Evolutionary conservation across 2,888 invertebrate species (phyloP).

Genomic region (Byasa hedistus): DNA sequence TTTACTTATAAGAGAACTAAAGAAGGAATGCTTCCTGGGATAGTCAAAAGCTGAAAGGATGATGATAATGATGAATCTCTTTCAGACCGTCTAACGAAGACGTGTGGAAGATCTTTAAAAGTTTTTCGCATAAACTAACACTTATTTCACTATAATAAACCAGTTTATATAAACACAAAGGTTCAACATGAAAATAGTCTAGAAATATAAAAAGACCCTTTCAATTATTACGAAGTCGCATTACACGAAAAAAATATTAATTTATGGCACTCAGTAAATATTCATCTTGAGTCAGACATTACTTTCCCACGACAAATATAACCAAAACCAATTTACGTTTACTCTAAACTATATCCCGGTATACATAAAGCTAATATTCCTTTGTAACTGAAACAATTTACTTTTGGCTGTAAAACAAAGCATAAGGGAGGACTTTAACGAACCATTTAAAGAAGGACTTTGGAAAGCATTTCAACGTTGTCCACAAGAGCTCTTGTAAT

Average conservation of each 20-base stretch:
- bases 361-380: conserved; percentile 15
- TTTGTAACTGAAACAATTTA: background rate
- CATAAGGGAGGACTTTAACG: conserved; percentile 23
- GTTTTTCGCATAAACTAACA: too few relatives aligned
- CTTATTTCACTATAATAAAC: too few relatives aligned
- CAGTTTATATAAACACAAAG: too few relatives aligned
- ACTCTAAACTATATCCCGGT: background rate
- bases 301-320: conserved; percentile 24
- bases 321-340: conserved; percentile 1
- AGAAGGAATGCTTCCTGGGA: too few relatives aligned
- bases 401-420: conserved; percentile 22
- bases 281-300: conserved; percentile 13
- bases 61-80: too few relatives aligned
- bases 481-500: conserved; percentile 20
- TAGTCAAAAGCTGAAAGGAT: too few relatives aligned
- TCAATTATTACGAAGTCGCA: conserved; percentile 16
- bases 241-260: conserved; percentile 15
- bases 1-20: too few relatives aligned
- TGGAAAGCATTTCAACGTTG: conserved; percentile 8
- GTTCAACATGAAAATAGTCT: background rate
- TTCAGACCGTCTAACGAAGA: too few relatives aligned
- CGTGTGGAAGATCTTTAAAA: too few relatives aligned
- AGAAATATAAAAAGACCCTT: background rate
- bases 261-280: conserved; percentile 15
- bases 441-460: conserved; percentile 24